These are phyloP conservation scores for Tinamus guttatus DNA, from an alignment of 2,113 vertebrate species.

Conservation along the genomic window DNA sequence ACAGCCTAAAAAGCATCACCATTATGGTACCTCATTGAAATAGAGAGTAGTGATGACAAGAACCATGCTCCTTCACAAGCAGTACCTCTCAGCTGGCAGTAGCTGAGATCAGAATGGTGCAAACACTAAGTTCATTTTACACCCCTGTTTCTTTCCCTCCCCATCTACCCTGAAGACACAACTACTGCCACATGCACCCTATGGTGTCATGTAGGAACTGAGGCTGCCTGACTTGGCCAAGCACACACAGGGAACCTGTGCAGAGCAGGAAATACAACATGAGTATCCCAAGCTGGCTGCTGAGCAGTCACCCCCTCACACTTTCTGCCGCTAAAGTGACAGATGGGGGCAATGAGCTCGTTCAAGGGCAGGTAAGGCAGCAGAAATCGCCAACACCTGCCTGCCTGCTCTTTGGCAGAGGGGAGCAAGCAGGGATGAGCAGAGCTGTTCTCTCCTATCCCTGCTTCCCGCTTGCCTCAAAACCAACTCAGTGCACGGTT, in stretches of 20 bases:
- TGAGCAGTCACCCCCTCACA: background rate
- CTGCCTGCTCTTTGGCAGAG: background rate
- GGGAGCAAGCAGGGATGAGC: background rate
- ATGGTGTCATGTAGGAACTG: background rate
- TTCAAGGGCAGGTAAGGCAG: background rate
- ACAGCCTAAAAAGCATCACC: background rate
- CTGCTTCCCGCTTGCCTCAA: background rate
- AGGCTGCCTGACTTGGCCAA: background rate
- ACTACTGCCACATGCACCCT: background rate
- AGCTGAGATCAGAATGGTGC: background rate
- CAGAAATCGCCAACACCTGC: background rate
- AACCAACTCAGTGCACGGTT: background rate
- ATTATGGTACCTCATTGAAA: accelerated
- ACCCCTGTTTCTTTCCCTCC: background rate
- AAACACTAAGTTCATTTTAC: background rate
- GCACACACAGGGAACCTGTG: background rate
- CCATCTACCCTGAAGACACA: background rate
- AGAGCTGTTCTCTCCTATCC: background rate
- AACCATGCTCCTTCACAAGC: background rate
- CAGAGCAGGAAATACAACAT: background rate
- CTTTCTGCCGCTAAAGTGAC: background rate
- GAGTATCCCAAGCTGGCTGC: background rate
- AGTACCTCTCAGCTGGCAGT: background rate
- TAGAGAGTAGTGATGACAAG: background rate
- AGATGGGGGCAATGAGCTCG: background rate